Evolutionary conservation across 2,113 vertebrate species (phyloP).

Genomic region (Acrocephalus arundinaceus): DNA sequence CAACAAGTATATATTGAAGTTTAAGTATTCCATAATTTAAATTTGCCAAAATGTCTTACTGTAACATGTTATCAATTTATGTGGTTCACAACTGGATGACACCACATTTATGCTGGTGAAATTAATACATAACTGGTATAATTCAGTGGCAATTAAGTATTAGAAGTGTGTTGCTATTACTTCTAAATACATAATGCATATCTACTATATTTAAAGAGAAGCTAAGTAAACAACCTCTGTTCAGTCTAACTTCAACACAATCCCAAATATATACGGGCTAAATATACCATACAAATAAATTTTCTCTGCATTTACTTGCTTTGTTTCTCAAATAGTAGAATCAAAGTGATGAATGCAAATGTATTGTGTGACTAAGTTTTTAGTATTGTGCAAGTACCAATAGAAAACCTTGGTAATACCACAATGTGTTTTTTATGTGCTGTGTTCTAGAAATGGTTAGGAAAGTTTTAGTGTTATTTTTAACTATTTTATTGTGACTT

Average conservation of each 20-base stretch:
- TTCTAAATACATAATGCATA: neutral
- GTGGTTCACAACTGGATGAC: neutral
- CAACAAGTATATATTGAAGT: neutral
- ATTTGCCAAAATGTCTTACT: neutral
- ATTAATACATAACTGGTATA: neutral
- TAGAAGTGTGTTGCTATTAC: neutral
- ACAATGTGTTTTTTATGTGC: neutral
- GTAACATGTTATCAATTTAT: neutral
- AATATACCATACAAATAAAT: neutral
- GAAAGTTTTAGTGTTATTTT: slow-evolving; percentile 54
- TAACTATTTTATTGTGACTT: slow-evolving; percentile 48
- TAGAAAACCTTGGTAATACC: neutral
- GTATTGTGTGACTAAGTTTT: neutral
- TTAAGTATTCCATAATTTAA: neutral
- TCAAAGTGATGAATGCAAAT: neutral
- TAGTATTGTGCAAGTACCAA: neutral
- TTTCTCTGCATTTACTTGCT: neutral
- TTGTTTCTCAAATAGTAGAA: neutral
- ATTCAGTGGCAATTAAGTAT: neutral
- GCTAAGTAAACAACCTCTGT: neutral
- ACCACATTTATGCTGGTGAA: neutral
- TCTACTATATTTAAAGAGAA: neutral
- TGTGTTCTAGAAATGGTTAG: slow-evolving; percentile 35
- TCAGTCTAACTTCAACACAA: neutral
- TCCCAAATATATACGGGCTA: neutral